phyloP scores from a whole-genome alignment of 2,888 invertebrate genomes.

The Luperina testacea region DNA sequence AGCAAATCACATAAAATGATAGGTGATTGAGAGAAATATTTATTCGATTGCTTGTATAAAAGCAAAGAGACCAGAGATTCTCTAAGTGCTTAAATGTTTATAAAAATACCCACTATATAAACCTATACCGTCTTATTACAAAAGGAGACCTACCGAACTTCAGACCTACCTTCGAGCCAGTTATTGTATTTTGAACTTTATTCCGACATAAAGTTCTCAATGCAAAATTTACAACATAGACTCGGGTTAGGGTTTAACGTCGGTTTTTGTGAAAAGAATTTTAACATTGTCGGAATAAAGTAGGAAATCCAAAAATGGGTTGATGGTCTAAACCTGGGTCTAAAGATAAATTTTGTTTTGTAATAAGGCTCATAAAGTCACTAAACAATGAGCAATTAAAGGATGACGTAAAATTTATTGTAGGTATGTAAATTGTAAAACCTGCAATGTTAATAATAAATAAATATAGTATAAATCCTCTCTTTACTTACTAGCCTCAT shows the following conservation, averaged over 20 bases:
- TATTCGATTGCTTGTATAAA: not conserved
- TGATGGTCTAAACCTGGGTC: not conserved
- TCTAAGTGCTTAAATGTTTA: not conserved
- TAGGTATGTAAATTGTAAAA: too few species aligned
- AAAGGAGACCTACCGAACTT: not conserved
- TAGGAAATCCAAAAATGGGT: not conserved
- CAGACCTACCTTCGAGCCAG: not conserved
- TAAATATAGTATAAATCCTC: too few species aligned
- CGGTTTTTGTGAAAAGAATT: not conserved
- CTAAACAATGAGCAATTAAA: too few species aligned
- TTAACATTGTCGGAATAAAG: not conserved
- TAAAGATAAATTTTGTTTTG: not conserved
- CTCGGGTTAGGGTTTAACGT: not conserved
- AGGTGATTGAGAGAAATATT: constrained; percentile 9
- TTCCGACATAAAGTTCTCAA: not conserved
- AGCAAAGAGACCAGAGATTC: not conserved
- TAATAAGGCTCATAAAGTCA: too few species aligned
- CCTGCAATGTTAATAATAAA: too few species aligned
- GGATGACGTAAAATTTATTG: too few species aligned
- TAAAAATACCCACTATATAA: not conserved
- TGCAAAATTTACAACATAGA: not conserved
- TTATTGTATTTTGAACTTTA: not conserved
- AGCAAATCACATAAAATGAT: constrained; percentile 31
- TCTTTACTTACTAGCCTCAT: too few species aligned
- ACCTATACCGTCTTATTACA: not conserved